Evolutionary conservation across 2,113 vertebrate genomes (phyloP), one percentile per base, ranked within the genome.

Genomic region (Epinephelus fuscoguttatus): DNA sequence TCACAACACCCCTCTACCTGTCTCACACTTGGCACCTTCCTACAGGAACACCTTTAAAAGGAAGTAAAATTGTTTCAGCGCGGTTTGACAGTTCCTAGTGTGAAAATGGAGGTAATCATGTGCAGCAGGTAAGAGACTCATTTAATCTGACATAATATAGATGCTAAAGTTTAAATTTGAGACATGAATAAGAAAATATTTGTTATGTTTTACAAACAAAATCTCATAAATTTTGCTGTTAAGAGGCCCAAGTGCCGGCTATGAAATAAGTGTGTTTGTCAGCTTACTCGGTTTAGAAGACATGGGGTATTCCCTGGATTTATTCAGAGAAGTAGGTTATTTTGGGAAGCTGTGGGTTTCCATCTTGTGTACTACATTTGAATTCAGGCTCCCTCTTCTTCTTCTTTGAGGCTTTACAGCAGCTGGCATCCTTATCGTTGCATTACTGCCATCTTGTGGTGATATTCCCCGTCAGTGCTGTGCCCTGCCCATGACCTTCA

Each of bases 391-490:
- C 9, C 23, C 6, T 55, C 21, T 61, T 68, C 64, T 76, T 82
- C 72, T 70, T 80, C 71, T 52, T 33, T n/a, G 14, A 9, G 1
- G 19, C 37, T 47, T 13, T 17, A 47, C 15, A 18, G 49, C 25
- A 50, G 49, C 57, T 33, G 8, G 3, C 5, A 1, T 21, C 17
- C 12, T 21, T 47, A 10, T 45, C 6, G 52, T 3, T 15, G 19
- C 45, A 37, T n/a, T 67, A 71, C 78, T 67, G 66, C 72, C 83
- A 30, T 23, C 66, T 11, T 6, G 23, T 85, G 78, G 77, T 66
- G 37, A 33, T 12, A 25, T 23, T 13, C 21, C 15, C 17, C 13
- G 0, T 37, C 42, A 27, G 6, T 2, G 8, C 27, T 45, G 49
- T 40, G 21, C 21, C 21, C 30, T 13, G 10, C 19, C 13, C 45